Conservation (phyloP, 2,888 invertebrate species). For the Embidobia sp. region DNA sequence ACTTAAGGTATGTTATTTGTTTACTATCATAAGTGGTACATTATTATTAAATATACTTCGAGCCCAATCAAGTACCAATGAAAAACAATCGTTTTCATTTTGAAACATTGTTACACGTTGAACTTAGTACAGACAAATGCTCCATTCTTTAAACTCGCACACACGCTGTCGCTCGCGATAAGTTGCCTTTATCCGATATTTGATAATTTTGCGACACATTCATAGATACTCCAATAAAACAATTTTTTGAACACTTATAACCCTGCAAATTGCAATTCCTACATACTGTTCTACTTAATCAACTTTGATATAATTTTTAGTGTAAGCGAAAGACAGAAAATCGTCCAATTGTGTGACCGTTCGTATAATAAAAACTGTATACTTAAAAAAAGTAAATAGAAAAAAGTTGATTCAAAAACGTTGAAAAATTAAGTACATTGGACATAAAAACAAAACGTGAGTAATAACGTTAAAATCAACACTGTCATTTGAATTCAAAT, state of each 20-base stretch:
- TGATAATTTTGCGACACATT: conserved; percentile 27
- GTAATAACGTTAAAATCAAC: too few species aligned
- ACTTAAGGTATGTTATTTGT: conserved; percentile 55
- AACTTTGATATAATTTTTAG: too few species aligned
- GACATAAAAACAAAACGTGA: too few species aligned
- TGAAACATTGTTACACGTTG: conserved; percentile 48
- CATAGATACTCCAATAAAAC: conserved; percentile 32
- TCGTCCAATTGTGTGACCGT: too few species aligned
- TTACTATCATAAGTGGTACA: conserved; percentile 51
- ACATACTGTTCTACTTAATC: neutral
- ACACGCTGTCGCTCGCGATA: conserved; percentile 38
- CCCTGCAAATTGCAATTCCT: neutral
- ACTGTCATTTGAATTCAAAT: too few species aligned
- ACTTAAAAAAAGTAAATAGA: too few species aligned
- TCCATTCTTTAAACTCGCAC: conserved; percentile 45
- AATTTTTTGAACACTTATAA: conserved; percentile 43
- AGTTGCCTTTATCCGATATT: too few species aligned
- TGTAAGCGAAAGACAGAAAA: too few species aligned
- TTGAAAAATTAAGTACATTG: too few species aligned
- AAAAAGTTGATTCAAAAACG: too few species aligned
- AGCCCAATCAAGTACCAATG: conserved; percentile 55
- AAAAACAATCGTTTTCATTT: conserved; percentile 43
- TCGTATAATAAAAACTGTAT: too few species aligned
- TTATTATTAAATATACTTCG: conserved; percentile 59
- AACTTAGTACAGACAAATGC: conserved; percentile 41